Evolutionary conservation across 2,888 invertebrate species (phyloP), one percentile per base, ranked within the genome.

Genomic region (Lasioglossum marginatum): DNA sequence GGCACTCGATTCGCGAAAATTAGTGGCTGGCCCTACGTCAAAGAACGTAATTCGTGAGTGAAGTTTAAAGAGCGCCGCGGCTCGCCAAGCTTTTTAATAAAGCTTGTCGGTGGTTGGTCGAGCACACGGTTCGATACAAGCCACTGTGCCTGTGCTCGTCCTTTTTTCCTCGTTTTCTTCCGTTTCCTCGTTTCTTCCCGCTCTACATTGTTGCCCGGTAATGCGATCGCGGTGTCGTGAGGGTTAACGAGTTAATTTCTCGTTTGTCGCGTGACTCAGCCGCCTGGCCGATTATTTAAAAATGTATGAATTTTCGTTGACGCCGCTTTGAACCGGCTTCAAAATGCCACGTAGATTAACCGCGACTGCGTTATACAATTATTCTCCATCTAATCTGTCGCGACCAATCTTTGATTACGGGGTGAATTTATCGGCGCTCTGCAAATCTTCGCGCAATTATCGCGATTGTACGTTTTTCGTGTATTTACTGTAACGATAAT

Each of bases 161-260:
- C 23, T 63, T 34, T 68, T 31, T 45, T 70, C 48, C 37, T 37
- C 34, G 34, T 37, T 68, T 68, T 23, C 37, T 68, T 68, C 34
- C 37, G 34, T 68, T 68, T 68, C 12, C 34, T 31, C 45, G 31
- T 34, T 48, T 31, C 71, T 40, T 71, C 68, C 57, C 31, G 73
- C 37, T 45, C 63, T 6, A 78, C 60, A 77, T 77, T 80, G 45
- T 79, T 71, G 37, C 27, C 19, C 52, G 72, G 77, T 82, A 82
- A 77, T 75, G 75, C 74, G 75, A 75, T 84, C 85, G n/a, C 79
- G 70, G 75, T 79, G 86, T 85, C 80, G 85, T 57, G 85, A 80
- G 86, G 86, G 76, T 85, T 86, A 77, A 86, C 81, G 85, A 81
- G 86, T 86, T 85, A 81, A 81, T 81, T 77, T 79, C 70, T 70